Base-by-base conservation (phyloP, 2,113 vertebrate genomes). In the Peromyscus polionotus region DNA sequence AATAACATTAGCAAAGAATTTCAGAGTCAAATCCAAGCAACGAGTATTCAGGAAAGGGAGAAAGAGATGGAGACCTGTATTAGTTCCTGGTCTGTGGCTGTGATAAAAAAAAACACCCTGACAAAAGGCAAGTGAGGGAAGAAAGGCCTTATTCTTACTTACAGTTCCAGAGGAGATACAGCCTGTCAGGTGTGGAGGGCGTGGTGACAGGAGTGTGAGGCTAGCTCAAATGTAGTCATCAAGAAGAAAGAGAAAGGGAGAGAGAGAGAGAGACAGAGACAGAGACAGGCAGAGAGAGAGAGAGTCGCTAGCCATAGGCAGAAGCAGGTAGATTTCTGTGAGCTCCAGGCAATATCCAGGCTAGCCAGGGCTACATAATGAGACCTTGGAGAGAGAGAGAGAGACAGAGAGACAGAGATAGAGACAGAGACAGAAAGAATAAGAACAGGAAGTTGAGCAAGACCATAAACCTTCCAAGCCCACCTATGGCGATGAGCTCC, bases 401-500 rank as follows among this genome's bases (percentile, higher is more conserved):
- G 45, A 48, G 45, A 48, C 1, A 48, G 45, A 48, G 45, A 42
- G 4, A 42, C 3, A 42, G 3, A 42, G 42, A 42, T 3, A 42
- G 42, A 42, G 42, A 42, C 3, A 42, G 42, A 42, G 45, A 48
- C 6, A 48, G 45, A 48, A 6, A 48, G 45, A 80, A 51, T 7
- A 75, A 33, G 26, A 42, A 39, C n/a, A 61, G 57, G 80, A 83
- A 84, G 57, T 28, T 0, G 77, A 16, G 16, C 33, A 2, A 84
- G 59, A 63, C 14, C 63, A 42, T 14, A 84, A 61, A 61, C 24
- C 24, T 24, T 42, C 24, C 22, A 42, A 42, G 33, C 14, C 79
- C 33, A 77, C 51, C 48, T 24, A 10, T 5, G 5, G 5, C 1
- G 36, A 81, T 13, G 11, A 0, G 0, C 4, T 81, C 39, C 3